Evolutionary conservation across 2,888 invertebrate species (phyloP).

Genomic region (Lithophane semibrunnea): DNA sequence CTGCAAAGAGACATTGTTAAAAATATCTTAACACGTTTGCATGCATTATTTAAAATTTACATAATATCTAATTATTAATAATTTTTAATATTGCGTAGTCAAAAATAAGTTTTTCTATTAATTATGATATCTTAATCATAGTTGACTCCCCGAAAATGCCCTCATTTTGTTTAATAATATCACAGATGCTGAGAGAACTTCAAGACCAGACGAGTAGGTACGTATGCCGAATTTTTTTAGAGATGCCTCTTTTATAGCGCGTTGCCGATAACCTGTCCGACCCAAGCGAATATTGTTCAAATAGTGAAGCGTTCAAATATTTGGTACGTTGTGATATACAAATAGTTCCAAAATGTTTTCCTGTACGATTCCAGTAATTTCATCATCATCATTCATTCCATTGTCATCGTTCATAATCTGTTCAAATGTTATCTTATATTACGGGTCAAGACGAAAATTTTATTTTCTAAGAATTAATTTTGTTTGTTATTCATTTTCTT

Average conservation of each 20-base stretch:
- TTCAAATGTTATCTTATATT: background rate
- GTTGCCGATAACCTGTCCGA: constrained; percentile 61
- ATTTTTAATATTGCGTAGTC: background rate
- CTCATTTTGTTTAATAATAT: constrained; percentile 71
- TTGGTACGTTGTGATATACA: constrained; percentile 23
- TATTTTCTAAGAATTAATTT: constrained; percentile 1
- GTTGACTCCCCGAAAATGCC: constrained; percentile 72
- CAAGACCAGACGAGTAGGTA: constrained; percentile 32
- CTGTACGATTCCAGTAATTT: constrained; percentile 70
- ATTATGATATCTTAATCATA: constrained; percentile 5
- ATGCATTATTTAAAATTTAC: too few species aligned
- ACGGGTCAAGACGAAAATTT: background rate
- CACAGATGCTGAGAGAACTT: constrained; percentile 47
- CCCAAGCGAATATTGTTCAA: constrained; percentile 62
- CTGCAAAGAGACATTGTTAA: background rate
- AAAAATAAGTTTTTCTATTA: background rate
- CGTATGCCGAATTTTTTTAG: constrained; percentile 55
- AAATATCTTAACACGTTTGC: background rate
- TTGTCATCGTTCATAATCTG: background rate
- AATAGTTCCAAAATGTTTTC: constrained; percentile 66
- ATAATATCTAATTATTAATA: too few species aligned
- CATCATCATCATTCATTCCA: too few species aligned
- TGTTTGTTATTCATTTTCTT: background rate
- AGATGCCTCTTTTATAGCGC: constrained; percentile 67
- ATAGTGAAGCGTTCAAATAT: constrained; percentile 62